These are phyloP conservation scores for Platorchestia sp. DNA, from an alignment of 1,140 invertebrate species.

Conservation along the genomic window DNA sequence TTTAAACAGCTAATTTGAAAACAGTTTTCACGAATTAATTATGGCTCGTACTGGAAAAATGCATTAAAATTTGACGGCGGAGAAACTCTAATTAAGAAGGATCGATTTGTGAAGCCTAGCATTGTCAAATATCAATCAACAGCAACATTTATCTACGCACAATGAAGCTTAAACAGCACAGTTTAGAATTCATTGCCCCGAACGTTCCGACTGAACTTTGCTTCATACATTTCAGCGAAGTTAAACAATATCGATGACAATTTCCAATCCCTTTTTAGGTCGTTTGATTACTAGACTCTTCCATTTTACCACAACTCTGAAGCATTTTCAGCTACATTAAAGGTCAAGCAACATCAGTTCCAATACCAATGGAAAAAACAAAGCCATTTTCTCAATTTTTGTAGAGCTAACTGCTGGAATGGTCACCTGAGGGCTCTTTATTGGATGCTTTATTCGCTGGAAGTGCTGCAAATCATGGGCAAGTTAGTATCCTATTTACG, in stretches of 20 bases:
- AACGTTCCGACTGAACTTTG: neutral
- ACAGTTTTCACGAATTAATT: too few species aligned
- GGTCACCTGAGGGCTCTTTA: neutral
- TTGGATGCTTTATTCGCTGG: neutral
- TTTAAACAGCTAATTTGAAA: too few species aligned
- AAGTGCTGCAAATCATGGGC: neutral
- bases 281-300: too few species aligned
- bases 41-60: too few species aligned
- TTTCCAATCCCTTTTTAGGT: too few species aligned
- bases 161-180: neutral
- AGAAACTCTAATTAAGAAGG: neutral
- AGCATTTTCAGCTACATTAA: neutral
- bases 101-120: neutral
- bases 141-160: neutral
- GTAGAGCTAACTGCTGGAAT: neutral
- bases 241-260: neutral
- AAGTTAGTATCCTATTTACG: slow-evolving; percentile 1
- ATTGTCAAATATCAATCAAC: neutral
- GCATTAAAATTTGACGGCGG: too few species aligned
- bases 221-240: neutral
- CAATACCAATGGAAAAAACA: neutral
- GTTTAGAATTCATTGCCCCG: neutral
- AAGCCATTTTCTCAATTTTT: neutral
- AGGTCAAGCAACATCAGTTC: neutral
- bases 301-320: neutral